phyloP scores from a whole-genome alignment of 2,888 invertebrate genomes.

The Brachylomia viminalis region DNA sequence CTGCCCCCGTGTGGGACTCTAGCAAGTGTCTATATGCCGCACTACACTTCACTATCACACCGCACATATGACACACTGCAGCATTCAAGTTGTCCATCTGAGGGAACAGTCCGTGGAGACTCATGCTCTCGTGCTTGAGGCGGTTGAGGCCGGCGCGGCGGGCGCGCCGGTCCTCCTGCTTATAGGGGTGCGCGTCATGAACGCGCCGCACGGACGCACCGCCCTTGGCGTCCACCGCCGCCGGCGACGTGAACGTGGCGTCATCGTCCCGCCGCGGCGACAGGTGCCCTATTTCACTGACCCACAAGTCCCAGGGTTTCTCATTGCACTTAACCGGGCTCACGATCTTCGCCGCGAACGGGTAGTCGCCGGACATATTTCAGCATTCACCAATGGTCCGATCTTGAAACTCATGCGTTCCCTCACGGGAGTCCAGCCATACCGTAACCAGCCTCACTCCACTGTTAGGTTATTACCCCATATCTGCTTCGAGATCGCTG shows the following conservation, averaged over 20 bases:
- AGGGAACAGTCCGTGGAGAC: constrained; percentile 94
- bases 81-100: constrained; percentile 94
- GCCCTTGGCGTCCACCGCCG: constrained; percentile 79
- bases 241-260: constrained; percentile 77
- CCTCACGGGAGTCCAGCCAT: constrained; percentile 87
- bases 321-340: constrained; percentile 88
- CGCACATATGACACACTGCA: constrained; percentile 95
- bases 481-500: constrained; percentile 80
- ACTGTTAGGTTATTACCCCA: constrained; percentile 90
- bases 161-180: constrained; percentile 76
- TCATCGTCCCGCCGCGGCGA: constrained; percentile 87
- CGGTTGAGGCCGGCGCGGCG: constrained; percentile 89
- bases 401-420: constrained; percentile 75
- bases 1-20: constrained; percentile 87
- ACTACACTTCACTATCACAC: constrained; percentile 94
- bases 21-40: constrained; percentile 94
- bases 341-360: constrained; percentile 84
- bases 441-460: constrained; percentile 82
- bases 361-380: constrained; percentile 87
- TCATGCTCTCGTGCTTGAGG: constrained; percentile 91
- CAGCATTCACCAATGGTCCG: constrained; percentile 76
- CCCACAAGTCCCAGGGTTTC: constrained; percentile 89
- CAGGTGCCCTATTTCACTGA: constrained; percentile 87
- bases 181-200: constrained; percentile 80
- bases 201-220: constrained; percentile 76